Evolutionary conservation across 2,888 invertebrate genomes (phyloP).

Genomic region (Synergus itoensis): DNA sequence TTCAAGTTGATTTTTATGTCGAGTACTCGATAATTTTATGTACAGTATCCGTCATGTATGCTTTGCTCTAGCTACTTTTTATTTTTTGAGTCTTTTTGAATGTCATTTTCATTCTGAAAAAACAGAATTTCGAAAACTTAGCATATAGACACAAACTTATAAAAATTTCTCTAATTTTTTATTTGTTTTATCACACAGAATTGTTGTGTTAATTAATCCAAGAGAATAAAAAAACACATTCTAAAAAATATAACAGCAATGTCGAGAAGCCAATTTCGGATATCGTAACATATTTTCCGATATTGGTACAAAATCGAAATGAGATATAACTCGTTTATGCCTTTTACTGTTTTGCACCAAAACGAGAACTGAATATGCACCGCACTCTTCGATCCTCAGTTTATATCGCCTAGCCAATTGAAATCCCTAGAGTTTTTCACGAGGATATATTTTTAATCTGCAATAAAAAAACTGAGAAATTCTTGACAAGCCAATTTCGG

Average conservation of each 20-base stretch:
- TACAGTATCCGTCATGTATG: too few relatives aligned
- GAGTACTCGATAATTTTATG: not conserved
- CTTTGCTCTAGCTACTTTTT: too few relatives aligned
- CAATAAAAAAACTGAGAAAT: not conserved
- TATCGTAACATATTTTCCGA: not conserved
- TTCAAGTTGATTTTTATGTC: not conserved
- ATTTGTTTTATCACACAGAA: not conserved
- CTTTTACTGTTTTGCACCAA: not conserved
- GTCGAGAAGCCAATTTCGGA: not conserved
- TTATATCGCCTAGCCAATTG: not conserved
- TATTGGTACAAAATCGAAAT: not conserved
- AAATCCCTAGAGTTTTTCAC: not conserved
- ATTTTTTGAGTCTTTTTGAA: too few relatives aligned
- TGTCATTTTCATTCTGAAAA: too few relatives aligned
- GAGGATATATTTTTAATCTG: constrained; percentile 23
- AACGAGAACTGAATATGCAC: constrained; percentile 9
- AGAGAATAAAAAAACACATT: too few relatives aligned
- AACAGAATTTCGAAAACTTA: not conserved
- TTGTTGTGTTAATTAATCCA: not conserved
- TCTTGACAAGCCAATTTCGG: not conserved
- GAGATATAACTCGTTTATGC: constrained; percentile 13
- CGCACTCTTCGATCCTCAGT: not conserved
- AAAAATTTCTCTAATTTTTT: not conserved
- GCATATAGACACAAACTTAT: not conserved
- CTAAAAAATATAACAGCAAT: not conserved